Evolutionary conservation across 2,797 vertebrate genomes (phyloP), one percentile per base, ranked within the genome.

Genomic region (Pseudotriccus pelzelni): DNA sequence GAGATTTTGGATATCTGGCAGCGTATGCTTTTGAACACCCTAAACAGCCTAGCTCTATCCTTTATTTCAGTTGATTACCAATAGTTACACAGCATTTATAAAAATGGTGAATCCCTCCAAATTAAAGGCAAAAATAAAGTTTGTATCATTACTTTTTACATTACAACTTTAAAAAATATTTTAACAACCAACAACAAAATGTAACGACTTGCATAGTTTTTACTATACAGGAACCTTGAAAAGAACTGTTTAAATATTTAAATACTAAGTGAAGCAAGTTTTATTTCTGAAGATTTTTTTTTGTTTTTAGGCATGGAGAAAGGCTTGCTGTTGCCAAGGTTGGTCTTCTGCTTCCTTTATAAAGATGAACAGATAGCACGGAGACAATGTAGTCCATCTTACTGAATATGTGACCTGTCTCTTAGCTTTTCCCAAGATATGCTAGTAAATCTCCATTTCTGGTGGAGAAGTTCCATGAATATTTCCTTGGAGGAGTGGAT

Each of bases 401-500:
- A 70, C 47, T 81, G 49, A 90, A 18, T 34, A 28, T 34, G n/a
- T 56, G 79, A 23, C 87, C 77, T 80, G 14, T 85, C 62, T 81
- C 66, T 22, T 37, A 98, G 98, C 97, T 98, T 64, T 98, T 98
- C 39, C 94, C 98, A 53, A 81, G 93, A 7, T 98, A 96, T 60
- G 97, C 98, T 58, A 84, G 67, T 11, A 98, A 98, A 90, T 98
- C 98, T 22, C 96, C 98, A 1, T 98, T 98, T 94, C 84, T 98
- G 93, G 98, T 98, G 93, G 98, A 98, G 46, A 98, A 97, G 50
- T 98, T 98, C 93, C 95, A 98, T 8, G 98, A 98, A 16, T 98
- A 98, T 95, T 98, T 98, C 92, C 97, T 98, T 1, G 98, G 98
- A 79, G 98, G 98, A 55, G 92, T 98, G 74, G 98, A 98, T 91